Base-by-base conservation (phyloP, 1,140 invertebrate genomes). In the Anastrepha ludens region DNA sequence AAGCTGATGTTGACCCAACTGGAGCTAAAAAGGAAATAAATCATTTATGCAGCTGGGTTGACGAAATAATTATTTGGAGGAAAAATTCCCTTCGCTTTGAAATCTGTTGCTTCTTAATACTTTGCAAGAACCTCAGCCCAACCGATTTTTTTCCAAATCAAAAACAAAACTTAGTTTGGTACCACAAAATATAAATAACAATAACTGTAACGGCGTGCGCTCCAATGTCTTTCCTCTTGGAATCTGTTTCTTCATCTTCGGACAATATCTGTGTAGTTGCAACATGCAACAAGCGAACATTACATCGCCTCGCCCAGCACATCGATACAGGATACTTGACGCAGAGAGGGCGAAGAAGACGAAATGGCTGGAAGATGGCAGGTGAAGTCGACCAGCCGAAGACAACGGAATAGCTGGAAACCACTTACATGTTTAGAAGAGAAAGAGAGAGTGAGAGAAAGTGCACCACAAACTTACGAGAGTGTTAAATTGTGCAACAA, bases 401-500 rank as follows among this genome's bases (percentile, higher is more conserved):
- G 44, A 81, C 74, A 55, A 58, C 47, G n/a, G 17, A 44, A 15
- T n/a, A 17, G 39, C 64, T 41, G 39, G 29, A 81, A 55, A 81
- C 44, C 44, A 81, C 47, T 81, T 55, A 50, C 8, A 74, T 74
- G 39, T 20, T 67, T 67, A 11, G 29, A 13, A 67, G 64, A 20
- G 64, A 39, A n/a, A 39, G 67, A 47, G 41, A 60, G n/a, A 59
- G 58, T 62, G 29, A 44, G 29, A 60, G 55, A 60, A 41, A 86
- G 13, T 44, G 8, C 20, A 44, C 91, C 91, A 90, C 90, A 92
- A 92, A 91, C 90, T 90, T 90, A 91, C 90, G 90, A 92, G 91
- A 92, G 90, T 91, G 88, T 7, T 41, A 86, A 60, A 86, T 13
- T 60, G 11, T 86, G 11, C 85, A 86, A n/a, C 29, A 62, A 62